Percentiles rank a stretch among this genome's conserved stretches.
Conservation (phyloP, 2,888 invertebrate species). For the Eupithecia abbreviata region DNA sequence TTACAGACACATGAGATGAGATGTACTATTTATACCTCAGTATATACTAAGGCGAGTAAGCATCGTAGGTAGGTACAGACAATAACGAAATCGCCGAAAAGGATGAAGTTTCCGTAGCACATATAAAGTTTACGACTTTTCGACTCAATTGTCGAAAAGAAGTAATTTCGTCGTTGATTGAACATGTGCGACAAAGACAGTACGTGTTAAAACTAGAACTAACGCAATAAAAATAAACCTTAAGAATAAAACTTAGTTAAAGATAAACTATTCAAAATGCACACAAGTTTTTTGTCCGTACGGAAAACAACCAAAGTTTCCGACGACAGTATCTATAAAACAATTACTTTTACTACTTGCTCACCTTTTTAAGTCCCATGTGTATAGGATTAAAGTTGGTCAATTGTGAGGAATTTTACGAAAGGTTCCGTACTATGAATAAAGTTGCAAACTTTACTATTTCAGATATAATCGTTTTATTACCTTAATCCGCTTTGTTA, state of each 20-base stretch:
- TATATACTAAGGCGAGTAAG: too few relatives aligned
- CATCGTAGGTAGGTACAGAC: background rate
- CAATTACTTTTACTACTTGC: constrained; percentile 32
- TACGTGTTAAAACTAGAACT: background rate
- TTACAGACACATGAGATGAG: too few relatives aligned
- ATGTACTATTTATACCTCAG: too few relatives aligned
- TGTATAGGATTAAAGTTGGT: constrained; percentile 2
- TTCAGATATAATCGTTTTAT: background rate
- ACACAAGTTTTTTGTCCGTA: background rate
- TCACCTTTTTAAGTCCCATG: constrained; percentile 12
- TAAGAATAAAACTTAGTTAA: background rate
- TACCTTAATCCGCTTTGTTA: background rate
- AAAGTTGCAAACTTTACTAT: background rate
- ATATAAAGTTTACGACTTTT: background rate
- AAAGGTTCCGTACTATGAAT: background rate
- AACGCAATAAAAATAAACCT: background rate
- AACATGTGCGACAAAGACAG: background rate
- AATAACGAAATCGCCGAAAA: background rate
- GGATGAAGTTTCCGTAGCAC: background rate
- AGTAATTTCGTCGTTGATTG: background rate
- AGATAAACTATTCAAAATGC: background rate
- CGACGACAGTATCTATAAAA: constrained; percentile 36
- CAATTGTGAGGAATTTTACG: background rate
- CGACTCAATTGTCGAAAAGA: background rate
- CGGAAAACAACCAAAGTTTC: constrained; percentile 22